phyloP scores from a whole-genome alignment of 1,140 invertebrate genomes.

The Nymphalis io region DNA sequence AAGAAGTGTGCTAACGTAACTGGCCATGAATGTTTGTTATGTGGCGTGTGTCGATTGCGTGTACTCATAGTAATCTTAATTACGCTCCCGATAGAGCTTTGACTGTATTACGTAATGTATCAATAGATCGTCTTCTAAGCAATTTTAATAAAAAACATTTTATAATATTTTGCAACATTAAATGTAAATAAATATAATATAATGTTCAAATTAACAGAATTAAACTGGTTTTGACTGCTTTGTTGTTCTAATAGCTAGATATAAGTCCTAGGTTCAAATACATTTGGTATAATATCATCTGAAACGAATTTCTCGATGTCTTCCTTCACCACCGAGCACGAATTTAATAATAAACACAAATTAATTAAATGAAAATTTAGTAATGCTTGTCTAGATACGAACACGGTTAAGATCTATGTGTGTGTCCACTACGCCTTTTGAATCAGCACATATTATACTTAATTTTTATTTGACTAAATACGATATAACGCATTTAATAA shows the following conservation, averaged over 20 bases:
- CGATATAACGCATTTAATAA: not conserved
- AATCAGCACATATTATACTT: not conserved
- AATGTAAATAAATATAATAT: not conserved
- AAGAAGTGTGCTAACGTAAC: not conserved
- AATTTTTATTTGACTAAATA: not conserved
- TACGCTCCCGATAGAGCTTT: conserved; percentile 23
- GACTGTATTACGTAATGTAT: conserved; percentile 10
- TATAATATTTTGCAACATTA: not conserved
- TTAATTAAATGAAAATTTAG: no score
- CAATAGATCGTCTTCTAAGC: not conserved
- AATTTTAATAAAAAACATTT: not conserved
- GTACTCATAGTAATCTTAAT: conserved; percentile 29
- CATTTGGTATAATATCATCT: no score
- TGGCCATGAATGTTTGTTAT: conserved; percentile 9
- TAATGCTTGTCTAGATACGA: no score
- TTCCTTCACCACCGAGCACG: no score
- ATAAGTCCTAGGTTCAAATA: no score
- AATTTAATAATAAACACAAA: no score
- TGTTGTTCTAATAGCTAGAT: no score
- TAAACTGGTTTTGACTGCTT: no score
- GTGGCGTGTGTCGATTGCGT: conserved; percentile 24
- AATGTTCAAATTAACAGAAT: no score
- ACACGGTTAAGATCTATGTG: no score
- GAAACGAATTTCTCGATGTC: no score
- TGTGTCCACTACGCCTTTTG: not conserved